A percentile compares a stretch with the other conserved stretches of the same genome.
These are phyloP conservation scores for Drosophila dunni DNA, from an alignment of 1,140 invertebrate genomes.

Conservation along the genomic window DNA sequence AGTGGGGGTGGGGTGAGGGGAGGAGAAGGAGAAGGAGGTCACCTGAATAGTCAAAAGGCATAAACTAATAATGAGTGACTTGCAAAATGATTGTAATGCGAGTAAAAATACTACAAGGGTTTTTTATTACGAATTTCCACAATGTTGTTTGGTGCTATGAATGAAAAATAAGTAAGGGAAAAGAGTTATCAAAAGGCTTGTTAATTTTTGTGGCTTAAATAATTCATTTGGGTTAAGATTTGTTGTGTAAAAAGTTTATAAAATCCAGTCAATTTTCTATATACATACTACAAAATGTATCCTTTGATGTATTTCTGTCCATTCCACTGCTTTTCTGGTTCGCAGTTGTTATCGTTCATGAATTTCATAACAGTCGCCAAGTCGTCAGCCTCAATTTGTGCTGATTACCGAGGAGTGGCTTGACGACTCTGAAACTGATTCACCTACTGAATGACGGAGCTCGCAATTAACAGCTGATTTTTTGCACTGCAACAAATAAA, in stretches of 20 bases:
- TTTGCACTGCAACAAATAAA: slow-evolving; percentile 37
- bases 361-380: slow-evolving; percentile 41
- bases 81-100: not conserved
- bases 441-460: slow-evolving; percentile 57
- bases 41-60: slow-evolving; percentile 57
- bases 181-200: too few relatives aligned
- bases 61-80: slow-evolving; percentile 37
- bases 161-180: too few relatives aligned
- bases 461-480: slow-evolving; percentile 68
- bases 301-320: not conserved
- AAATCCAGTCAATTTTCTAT: too few relatives aligned
- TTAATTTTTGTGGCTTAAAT: too few relatives aligned
- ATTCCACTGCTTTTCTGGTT: not conserved
- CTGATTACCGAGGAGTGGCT: slow-evolving; percentile 40
- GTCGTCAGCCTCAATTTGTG: slow-evolving; percentile 42
- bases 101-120: not conserved
- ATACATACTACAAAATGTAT: not conserved
- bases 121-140: too few relatives aligned
- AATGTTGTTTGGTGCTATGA: too few relatives aligned
- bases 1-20: not conserved
- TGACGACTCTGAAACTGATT: slow-evolving; percentile 55
- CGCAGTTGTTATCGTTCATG: slow-evolving; percentile 35
- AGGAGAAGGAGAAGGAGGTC: slow-evolving; percentile 24
- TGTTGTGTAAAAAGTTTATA: too few relatives aligned
- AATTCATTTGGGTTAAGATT: too few relatives aligned